Evolutionary conservation across 2,113 vertebrate genomes (phyloP).

Genomic region (Burhinus oedicnemus): DNA sequence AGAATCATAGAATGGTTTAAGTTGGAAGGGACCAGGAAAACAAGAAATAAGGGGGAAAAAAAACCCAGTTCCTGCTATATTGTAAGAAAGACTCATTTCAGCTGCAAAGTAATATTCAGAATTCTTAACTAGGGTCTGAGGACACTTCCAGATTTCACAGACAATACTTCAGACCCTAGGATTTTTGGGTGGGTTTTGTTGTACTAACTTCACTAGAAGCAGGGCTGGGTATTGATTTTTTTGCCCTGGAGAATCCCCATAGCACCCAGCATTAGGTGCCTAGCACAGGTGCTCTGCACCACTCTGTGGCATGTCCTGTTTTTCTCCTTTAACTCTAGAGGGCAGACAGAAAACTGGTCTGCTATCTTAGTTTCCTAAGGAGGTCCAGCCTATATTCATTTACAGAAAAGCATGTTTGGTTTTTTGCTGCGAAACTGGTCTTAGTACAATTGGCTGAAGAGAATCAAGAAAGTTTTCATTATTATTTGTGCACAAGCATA

Average conservation of each 20-base stretch:
- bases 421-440: neutral
- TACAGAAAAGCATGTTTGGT: neutral
- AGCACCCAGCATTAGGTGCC: neutral
- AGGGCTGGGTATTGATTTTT: neutral
- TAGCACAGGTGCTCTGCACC: neutral
- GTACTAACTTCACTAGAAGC: neutral
- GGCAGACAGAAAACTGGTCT: neutral
- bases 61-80: neutral
- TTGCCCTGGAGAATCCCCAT: neutral
- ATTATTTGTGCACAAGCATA: neutral
- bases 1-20: too few relatives aligned
- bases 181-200: neutral
- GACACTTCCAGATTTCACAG: neutral
- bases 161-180: neutral
- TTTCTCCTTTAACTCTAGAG: neutral
- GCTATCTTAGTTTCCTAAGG: neutral
- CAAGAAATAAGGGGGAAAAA: neutral
- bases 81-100: neutral
- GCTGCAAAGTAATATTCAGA: neutral
- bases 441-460: neutral
- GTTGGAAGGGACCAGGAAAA: neutral
- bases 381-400: neutral
- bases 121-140: neutral
- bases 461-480: neutral
- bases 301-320: neutral